Base-by-base conservation (phyloP, 2,888 invertebrate species). In the Hemicrepidius hirtus region DNA sequence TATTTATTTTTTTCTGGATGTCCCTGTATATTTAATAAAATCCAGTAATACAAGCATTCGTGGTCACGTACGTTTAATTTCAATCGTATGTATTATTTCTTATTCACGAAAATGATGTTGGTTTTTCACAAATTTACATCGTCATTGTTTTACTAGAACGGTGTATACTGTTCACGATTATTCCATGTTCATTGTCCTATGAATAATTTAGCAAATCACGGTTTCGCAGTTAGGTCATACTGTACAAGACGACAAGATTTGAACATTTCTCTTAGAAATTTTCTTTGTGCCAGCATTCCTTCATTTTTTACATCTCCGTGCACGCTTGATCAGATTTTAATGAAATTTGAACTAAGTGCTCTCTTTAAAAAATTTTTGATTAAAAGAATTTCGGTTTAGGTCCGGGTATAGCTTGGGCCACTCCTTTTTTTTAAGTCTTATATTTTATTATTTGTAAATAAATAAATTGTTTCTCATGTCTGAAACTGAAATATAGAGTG, bases 11-110 rank as follows among this genome's bases (percentile, higher is more conserved):
- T 20, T n/a, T n/a, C n/a, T n/a, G n/a, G 46, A 46, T 5, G 20
- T 46, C 46, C 13, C 46, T 46, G 16, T 53, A 53, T 3, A 24
- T 53, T 32, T 13, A 32, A 21, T 21, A 7, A 57, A 57, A 37
- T 57, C 57, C 37, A 57, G 46, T 62, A 68, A 65, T 35, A 69
- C 79, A 80, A 77, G 79, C 76, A 75, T 73, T 80, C 80, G 79
- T 80, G 80, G 74, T 77, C 77, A 80, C 79, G 80, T 80, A 80
- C 78, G 79, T 78, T 79, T 79, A 80, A 81, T 80, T 80, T 76
- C 80, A 77, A 77, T 78, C 76, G 73, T 69, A 76, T 78, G 79
- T 80, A 79, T 80, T 78, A 80, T 80, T 81, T 79, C 78, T 76
- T 71, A 79, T 80, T 80, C 81, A 81, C 80, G 81, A 81, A 81